These are phyloP conservation scores for Oncopodura yosiiana DNA, from an alignment of 1,140 invertebrate species.

Conservation along the genomic window DNA sequence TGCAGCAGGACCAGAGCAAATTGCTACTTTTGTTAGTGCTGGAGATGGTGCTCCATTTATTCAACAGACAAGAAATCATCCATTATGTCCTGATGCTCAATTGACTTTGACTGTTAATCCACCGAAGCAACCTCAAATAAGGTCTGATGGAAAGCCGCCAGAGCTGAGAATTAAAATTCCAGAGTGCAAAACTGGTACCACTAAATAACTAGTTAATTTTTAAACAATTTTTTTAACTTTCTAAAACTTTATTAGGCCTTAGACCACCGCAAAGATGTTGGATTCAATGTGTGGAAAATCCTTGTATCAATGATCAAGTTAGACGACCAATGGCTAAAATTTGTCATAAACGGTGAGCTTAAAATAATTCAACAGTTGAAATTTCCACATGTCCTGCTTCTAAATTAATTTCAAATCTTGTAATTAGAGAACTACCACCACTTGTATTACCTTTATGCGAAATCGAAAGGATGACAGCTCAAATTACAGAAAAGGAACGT, in stretches of 20 bases:
- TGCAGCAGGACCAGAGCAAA: too few relatives aligned
- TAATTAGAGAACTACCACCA: conserved; percentile 21
- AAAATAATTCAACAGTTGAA: too few relatives aligned
- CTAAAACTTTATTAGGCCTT: too few relatives aligned
- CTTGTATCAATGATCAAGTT: conserved; percentile 29
- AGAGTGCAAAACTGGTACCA: conserved; percentile 1
- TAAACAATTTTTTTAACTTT: too few relatives aligned
- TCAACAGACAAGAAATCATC: too few relatives aligned
- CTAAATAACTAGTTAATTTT: too few relatives aligned
- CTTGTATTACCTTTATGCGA: conserved; percentile 22
- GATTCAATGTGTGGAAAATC: conserved; percentile 31
- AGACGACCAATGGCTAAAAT: conserved; percentile 30
- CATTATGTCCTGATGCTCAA: conserved; percentile 11
- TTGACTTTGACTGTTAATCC: conserved; percentile 15
- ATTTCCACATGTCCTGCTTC: too few relatives aligned
- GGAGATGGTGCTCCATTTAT: too few relatives aligned
- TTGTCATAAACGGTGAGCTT: conserved; percentile 23
- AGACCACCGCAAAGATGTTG: conserved; percentile 16
- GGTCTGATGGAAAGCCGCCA: too few relatives aligned
- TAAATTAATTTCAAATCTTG: too few relatives aligned
- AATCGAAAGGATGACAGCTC: conserved; percentile 14
- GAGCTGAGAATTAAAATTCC: conserved; percentile 22
- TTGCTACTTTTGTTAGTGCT: too few relatives aligned
- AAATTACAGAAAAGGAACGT: conserved; percentile 15
- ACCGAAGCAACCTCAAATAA: conserved; percentile 12